These are phyloP conservation scores for Parauchenoglanis ngamensis DNA, from an alignment of 2,797 vertebrate species.

Conservation along the genomic window DNA sequence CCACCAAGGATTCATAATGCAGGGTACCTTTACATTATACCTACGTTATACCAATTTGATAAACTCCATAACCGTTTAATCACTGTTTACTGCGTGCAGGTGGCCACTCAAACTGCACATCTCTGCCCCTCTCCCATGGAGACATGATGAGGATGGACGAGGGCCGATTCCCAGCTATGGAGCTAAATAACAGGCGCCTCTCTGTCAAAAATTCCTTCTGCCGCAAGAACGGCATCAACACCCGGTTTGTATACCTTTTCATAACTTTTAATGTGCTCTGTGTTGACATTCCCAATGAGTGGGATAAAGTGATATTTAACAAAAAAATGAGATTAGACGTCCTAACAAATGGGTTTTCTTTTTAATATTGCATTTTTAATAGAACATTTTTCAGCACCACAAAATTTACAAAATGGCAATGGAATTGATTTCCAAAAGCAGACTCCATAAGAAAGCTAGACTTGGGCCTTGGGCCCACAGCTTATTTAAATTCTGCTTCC, in stretches of 20 bases:
- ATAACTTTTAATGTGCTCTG: background rate
- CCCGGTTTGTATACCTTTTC: conserved; percentile 76
- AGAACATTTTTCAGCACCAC: conserved; percentile 8
- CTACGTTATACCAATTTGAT: background rate
- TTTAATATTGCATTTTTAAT: background rate
- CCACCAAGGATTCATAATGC: background rate
- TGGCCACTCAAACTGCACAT: conserved; percentile 84
- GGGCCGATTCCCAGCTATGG: conserved; percentile 91
- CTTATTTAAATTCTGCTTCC: conserved; percentile 53
- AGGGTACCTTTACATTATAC: background rate
- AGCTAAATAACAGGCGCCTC: conserved; percentile 94
- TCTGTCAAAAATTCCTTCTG: conserved; percentile 98
- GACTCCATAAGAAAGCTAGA: conserved; percentile 33
- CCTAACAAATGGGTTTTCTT: background rate
- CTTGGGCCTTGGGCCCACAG: conserved; percentile 23
- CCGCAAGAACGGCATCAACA: conserved; percentile 94
- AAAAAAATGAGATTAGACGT: background rate
- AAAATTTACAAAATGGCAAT: conserved; percentile 33
- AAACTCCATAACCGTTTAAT: background rate
- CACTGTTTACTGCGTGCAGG: conserved; percentile 69
- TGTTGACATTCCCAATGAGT: background rate
- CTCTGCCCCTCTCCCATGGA: conserved; percentile 87
- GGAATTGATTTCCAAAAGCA: conserved; percentile 34
- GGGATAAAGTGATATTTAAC: background rate
- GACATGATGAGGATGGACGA: conserved; percentile 97